Evolutionary conservation across 2,888 invertebrate genomes (phyloP).

Genomic region (Aleiodes alternator): DNA sequence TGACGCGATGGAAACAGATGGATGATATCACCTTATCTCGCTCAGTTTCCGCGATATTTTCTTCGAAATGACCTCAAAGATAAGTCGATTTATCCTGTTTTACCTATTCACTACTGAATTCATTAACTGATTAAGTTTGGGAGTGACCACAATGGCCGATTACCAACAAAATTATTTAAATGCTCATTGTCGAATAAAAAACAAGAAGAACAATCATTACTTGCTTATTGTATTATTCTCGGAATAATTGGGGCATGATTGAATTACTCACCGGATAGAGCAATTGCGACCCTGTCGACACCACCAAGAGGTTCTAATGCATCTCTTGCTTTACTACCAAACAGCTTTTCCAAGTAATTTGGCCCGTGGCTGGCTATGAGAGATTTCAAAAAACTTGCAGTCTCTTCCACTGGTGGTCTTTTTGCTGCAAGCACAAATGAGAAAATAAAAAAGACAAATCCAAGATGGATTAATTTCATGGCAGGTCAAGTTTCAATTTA

Average conservation of each 20-base stretch:
- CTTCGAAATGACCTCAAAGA: no score
- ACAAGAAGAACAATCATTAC: no score
- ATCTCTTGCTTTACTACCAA: constrained; percentile 95
- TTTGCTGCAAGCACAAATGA: constrained; percentile 81
- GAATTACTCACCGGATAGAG: constrained; percentile 85
- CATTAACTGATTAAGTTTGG: no score
- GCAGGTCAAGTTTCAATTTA: constrained; percentile 72
- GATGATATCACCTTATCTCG: no score
- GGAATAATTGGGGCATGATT: neutral
- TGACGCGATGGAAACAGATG: no score
- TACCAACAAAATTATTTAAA: no score
- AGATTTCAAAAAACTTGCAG: constrained; percentile 95
- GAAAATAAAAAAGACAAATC: constrained; percentile 25
- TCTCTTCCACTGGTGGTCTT: constrained; percentile 97
- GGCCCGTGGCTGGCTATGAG: constrained; percentile 96
- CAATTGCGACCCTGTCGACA: constrained; percentile 96
- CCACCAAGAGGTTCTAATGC: constrained; percentile 94
- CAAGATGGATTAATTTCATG: neutral
- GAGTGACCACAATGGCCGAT: no score
- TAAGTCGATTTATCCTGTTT: no score
- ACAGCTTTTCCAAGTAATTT: constrained; percentile 96
- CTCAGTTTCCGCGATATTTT: no score
- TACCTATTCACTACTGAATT: no score
- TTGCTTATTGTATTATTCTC: no score
- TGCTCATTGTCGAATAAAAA: no score